phyloP scores from a whole-genome alignment of 2,888 invertebrate species.

The Matsumyia berberina region DNA sequence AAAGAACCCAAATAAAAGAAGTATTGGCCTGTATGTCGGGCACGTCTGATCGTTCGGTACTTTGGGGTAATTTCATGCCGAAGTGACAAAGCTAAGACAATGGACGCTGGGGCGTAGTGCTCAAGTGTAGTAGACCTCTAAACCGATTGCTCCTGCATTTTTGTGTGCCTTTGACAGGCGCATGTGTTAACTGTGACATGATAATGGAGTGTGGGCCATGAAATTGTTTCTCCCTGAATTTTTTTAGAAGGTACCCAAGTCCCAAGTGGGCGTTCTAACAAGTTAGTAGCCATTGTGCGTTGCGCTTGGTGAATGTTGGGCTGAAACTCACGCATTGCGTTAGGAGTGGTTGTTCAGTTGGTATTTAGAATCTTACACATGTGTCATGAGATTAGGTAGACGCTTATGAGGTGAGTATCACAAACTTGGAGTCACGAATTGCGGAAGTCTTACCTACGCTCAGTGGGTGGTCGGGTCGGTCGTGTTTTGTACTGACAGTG shows the following conservation, averaged over 20 bases:
- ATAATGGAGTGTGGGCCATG: slow-evolving; percentile 61
- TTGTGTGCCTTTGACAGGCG: slow-evolving; percentile 60
- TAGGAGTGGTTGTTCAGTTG: slow-evolving; percentile 22
- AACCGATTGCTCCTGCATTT: slow-evolving; percentile 68
- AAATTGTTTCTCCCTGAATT: slow-evolving; percentile 9
- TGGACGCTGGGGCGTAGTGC: slow-evolving; percentile 24
- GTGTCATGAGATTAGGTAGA: neutral
- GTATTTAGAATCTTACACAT: slow-evolving; percentile 8
- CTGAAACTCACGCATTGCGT: slow-evolving; percentile 16
- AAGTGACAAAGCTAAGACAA: slow-evolving; percentile 59
- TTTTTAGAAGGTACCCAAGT: slow-evolving; percentile 33
- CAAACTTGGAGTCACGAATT: slow-evolving; percentile 18
- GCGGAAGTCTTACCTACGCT: slow-evolving; percentile 41
- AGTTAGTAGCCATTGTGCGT: slow-evolving; percentile 35
- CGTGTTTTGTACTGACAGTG: neutral
- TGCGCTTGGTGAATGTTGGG: slow-evolving; percentile 12
- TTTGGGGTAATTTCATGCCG: slow-evolving; percentile 32
- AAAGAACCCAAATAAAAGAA: slow-evolving; percentile 54
- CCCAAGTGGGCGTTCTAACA: slow-evolving; percentile 61
- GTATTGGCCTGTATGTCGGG: slow-evolving; percentile 41
- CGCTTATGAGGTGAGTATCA: neutral
- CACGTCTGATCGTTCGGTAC: neutral
- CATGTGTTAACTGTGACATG: slow-evolving; percentile 56
- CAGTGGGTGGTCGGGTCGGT: slow-evolving; percentile 42
- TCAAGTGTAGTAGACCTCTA: slow-evolving; percentile 36